phyloP scores from a whole-genome alignment of 2,113 vertebrate species.

The Pteruthius melanotis region DNA sequence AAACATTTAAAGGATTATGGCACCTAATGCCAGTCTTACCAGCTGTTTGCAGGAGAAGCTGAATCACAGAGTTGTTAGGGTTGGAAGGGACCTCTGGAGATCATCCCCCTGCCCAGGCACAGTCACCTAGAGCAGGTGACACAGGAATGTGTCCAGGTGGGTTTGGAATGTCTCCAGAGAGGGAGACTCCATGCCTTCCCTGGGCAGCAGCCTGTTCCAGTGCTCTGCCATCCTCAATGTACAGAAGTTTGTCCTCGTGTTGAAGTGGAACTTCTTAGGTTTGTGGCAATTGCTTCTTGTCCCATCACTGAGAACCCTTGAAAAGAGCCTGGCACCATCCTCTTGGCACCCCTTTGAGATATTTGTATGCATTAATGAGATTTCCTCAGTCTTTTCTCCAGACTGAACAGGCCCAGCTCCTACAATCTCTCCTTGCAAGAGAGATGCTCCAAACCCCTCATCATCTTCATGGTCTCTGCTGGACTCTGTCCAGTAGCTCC shows the following conservation, averaged over 20 bases:
- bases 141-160: accelerated
- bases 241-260: accelerated
- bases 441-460: not conserved
- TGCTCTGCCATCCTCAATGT: not conserved
- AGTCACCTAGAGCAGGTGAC: not conserved
- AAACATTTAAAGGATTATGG: not conserved
- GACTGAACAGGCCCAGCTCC: not conserved
- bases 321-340: not conserved
- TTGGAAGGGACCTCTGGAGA: not conserved
- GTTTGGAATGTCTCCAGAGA: not conserved
- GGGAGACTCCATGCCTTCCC: not conserved
- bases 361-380: not conserved
- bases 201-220: not conserved
- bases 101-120: not conserved
- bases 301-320: not conserved
- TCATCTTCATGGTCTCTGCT: not conserved
- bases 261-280: not conserved
- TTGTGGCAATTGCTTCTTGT: not conserved
- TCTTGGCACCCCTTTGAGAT: not conserved
- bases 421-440: accelerated
- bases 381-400: not conserved
- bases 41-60: not conserved
- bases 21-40: not conserved
- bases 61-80: not conserved
- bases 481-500: not conserved